Evolutionary conservation across 2,113 vertebrate species (phyloP).

Genomic region (Rhipidura dahli): DNA sequence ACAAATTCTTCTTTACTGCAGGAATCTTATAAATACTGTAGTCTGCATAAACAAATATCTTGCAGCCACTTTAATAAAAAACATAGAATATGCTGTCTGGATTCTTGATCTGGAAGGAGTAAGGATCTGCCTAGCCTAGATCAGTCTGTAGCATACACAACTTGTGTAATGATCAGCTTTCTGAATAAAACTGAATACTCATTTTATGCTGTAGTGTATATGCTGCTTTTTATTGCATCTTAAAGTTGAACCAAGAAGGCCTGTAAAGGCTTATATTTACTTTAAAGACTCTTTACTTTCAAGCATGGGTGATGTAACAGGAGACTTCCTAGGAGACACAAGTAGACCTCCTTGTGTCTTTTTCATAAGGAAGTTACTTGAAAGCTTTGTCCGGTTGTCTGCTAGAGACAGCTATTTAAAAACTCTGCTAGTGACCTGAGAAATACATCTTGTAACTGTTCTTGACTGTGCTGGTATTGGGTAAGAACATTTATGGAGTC

Average conservation of each 20-base stretch:
- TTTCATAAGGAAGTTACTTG: background rate
- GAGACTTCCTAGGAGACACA: background rate
- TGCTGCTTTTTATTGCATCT: background rate
- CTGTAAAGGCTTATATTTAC: background rate
- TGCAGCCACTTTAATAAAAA: background rate
- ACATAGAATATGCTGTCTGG: background rate
- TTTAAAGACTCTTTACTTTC: background rate
- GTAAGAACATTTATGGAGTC: background rate
- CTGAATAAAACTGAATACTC: background rate
- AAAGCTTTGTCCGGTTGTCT: background rate
- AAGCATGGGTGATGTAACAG: background rate
- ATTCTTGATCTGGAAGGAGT: background rate
- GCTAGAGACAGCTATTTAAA: background rate
- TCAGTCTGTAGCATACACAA: background rate
- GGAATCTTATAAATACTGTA: background rate
- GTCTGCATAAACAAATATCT: background rate
- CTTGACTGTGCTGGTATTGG: background rate
- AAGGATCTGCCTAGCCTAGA: background rate
- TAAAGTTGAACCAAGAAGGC: background rate
- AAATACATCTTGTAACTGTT: background rate
- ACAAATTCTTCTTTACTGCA: background rate
- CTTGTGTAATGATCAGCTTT: background rate
- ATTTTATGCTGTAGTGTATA: background rate
- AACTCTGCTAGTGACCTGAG: background rate
- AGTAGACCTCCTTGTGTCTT: background rate